These are phyloP conservation scores for Diaphora mendica DNA, from an alignment of 2,888 invertebrate species.

Conservation along the genomic window DNA sequence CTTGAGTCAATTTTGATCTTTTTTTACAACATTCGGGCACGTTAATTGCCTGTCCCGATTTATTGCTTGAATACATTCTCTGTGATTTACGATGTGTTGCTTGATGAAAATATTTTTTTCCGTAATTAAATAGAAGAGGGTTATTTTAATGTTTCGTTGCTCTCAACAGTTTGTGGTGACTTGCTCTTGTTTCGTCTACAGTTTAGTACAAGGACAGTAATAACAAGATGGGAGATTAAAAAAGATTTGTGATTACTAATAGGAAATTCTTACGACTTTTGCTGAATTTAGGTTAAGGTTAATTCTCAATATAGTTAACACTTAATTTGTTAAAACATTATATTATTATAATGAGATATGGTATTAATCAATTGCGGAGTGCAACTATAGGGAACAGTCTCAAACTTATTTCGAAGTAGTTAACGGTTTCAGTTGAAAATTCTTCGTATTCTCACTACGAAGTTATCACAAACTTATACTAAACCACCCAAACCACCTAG, in stretches of 20 bases:
- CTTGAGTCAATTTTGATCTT: constrained; percentile 60
- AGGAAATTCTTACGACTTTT: background rate
- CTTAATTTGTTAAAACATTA: background rate
- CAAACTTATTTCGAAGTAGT: too few species aligned
- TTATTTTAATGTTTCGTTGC: constrained; percentile 42
- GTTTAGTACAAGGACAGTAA: constrained; percentile 30
- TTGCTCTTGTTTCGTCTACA: constrained; percentile 23
- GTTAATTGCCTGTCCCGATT: constrained; percentile 72
- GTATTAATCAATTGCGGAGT: too few species aligned
- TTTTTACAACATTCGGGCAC: constrained; percentile 52
- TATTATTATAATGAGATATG: too few species aligned
- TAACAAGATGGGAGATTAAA: constrained; percentile 15
- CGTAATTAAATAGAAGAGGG: constrained; percentile 33
- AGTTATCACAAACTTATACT: too few species aligned
- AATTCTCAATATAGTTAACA: background rate
- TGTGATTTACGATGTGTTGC: constrained; percentile 53
- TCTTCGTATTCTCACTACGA: too few species aligned
- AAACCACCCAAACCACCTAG: too few species aligned
- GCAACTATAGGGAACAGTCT: too few species aligned
- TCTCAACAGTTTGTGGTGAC: constrained; percentile 21
- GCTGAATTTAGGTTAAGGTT: background rate
- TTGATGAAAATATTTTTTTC: constrained; percentile 44
- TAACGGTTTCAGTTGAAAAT: too few species aligned
- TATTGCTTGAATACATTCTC: constrained; percentile 61
- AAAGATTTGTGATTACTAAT: constrained; percentile 5